Evolutionary conservation across 2,888 invertebrate species (phyloP).

Genomic region (Drosophila macrospina): DNA sequence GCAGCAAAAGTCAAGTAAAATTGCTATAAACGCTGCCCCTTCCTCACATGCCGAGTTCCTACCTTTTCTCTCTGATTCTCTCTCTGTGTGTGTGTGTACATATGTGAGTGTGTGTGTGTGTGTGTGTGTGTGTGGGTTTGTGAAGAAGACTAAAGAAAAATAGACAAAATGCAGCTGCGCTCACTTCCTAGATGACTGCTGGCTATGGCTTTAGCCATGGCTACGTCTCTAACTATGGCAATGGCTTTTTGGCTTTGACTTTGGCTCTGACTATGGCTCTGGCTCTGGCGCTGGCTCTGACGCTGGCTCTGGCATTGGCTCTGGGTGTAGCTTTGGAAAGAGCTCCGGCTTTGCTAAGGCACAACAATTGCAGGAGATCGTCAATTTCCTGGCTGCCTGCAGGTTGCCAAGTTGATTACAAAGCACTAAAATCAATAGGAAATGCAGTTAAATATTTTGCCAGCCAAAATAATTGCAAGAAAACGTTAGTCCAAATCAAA

Average conservation of each 20-base stretch:
- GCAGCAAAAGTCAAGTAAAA: constrained; percentile 68
- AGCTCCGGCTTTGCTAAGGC: constrained; percentile 37
- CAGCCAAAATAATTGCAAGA: constrained; percentile 72
- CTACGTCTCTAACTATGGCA: constrained; percentile 14
- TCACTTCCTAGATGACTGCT: constrained; percentile 60
- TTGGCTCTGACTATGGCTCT: constrained; percentile 5
- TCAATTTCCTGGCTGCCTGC: constrained; percentile 74
- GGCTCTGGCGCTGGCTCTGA: constrained; percentile 19
- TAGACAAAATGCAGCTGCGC: constrained; percentile 64
- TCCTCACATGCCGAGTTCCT: not conserved
- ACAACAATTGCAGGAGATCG: constrained; percentile 76
- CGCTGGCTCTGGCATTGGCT: constrained; percentile 6
- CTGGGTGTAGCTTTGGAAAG: constrained; percentile 10
- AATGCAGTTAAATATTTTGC: constrained; percentile 82
- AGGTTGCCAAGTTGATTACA: constrained; percentile 73
- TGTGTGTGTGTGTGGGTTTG: constrained; percentile 25
- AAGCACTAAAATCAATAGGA: constrained; percentile 79
- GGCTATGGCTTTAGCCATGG: constrained; percentile 39
- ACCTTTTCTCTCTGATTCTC: not conserved
- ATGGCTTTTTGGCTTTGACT: constrained; percentile 36
- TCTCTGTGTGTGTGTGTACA: not conserved
- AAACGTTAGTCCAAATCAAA: constrained; percentile 55
- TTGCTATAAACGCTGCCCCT: constrained; percentile 67
- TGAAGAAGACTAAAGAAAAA: constrained; percentile 52
- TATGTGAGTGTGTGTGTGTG: not conserved